These are phyloP conservation scores for Heliconius cydno DNA, from an alignment of 2,888 invertebrate genomes.

Conservation along the genomic window DNA sequence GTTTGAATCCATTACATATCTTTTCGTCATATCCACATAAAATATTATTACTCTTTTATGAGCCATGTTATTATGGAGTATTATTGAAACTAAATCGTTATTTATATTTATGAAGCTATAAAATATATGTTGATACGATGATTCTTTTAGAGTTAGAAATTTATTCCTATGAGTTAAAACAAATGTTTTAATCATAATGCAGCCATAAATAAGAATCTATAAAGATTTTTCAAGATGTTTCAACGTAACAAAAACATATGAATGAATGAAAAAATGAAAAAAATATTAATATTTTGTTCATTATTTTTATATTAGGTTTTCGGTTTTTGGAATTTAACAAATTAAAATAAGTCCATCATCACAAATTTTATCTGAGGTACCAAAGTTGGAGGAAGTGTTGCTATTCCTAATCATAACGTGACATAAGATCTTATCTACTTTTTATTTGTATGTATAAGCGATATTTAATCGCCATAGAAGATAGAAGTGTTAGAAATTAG, in stretches of 20 bases:
- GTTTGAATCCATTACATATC: slow-evolving; percentile 59
- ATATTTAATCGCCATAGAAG: slow-evolving; percentile 1
- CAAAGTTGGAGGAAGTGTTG: not conserved
- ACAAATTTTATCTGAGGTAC: not conserved
- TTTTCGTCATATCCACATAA: slow-evolving; percentile 65
- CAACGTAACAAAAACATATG: not conserved
- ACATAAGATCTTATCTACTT: not conserved
- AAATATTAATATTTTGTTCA: not conserved
- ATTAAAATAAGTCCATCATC: not conserved
- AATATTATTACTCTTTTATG: slow-evolving; percentile 63
- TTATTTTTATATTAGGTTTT: not conserved
- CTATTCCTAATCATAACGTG: not conserved
- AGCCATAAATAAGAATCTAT: not conserved
- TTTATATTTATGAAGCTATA: slow-evolving; percentile 36
- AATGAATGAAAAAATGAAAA: not conserved
- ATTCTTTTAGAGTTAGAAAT: not conserved
- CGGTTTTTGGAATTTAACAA: not conserved
- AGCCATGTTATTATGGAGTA: slow-evolving; percentile 53
- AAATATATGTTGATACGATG: not conserved
- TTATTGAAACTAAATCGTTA: slow-evolving; percentile 54
- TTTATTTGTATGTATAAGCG: not conserved
- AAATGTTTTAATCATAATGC: not conserved
- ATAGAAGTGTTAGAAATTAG: slow-evolving; percentile 18
- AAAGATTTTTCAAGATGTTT: not conserved
- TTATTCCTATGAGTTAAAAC: not conserved